Conservation (phyloP, 2,888 invertebrate genomes). For the Anthrax anthrax region DNA sequence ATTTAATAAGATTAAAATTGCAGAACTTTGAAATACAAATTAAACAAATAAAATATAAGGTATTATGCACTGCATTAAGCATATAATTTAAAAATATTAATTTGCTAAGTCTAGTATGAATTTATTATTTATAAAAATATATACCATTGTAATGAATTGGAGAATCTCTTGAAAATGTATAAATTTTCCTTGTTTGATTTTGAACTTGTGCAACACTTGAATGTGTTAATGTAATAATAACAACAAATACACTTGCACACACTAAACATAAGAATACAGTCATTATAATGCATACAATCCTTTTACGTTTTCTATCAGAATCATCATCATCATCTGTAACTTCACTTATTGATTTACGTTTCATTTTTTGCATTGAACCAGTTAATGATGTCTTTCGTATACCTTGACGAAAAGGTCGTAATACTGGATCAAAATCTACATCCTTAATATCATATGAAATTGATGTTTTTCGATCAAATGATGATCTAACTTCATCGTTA, state of each 20-base stretch:
- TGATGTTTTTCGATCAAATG: slow-evolving; percentile 31
- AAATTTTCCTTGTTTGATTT: slow-evolving; percentile 49
- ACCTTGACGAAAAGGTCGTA: slow-evolving; percentile 31
- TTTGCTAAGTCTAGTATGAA: too few relatives aligned
- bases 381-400: slow-evolving; percentile 26
- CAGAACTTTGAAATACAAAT: too few relatives aligned
- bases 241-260: slow-evolving; percentile 57
- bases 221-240: slow-evolving; percentile 63
- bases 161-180: slow-evolving; percentile 42
- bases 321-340: slow-evolving; percentile 38
- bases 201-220: slow-evolving; percentile 48
- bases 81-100: too few relatives aligned
- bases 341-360: slow-evolving; percentile 35
- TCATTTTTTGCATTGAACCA: slow-evolving; percentile 24
- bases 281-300: slow-evolving; percentile 55
- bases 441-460: slow-evolving; percentile 30
- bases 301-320: slow-evolving; percentile 51
- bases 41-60: too few relatives aligned
- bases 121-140: slow-evolving; percentile 5
- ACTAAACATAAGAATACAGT: slow-evolving; percentile 59
- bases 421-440: slow-evolving; percentile 31
- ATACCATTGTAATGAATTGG: slow-evolving; percentile 35
- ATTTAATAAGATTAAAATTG: too few relatives aligned
- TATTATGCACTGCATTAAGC: too few relatives aligned
- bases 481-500: slow-evolving; percentile 29